These are phyloP conservation scores for Plectus sambesii DNA, from an alignment of 1,140 invertebrate species.

Conservation along the genomic window DNA sequence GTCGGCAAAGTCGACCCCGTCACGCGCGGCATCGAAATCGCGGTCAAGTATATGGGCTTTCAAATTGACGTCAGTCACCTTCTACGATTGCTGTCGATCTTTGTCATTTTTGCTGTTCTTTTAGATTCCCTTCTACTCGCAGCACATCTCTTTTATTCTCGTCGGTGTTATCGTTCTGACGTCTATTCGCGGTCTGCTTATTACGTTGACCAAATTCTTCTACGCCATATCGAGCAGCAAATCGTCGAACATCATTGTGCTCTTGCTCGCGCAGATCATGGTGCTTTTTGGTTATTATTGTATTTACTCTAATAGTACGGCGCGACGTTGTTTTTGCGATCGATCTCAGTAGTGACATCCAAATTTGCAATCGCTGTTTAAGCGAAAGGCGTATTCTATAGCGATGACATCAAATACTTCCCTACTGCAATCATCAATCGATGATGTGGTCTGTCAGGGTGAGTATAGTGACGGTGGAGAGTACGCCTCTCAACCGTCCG, in stretches of 20 bases:
- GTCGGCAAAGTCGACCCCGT: conserved; percentile 97
- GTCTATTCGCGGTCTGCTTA: conserved; percentile 82
- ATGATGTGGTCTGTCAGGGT: no score
- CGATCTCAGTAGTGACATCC: no score
- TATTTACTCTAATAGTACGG: conserved; percentile 7
- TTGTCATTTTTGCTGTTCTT: conserved; percentile 3
- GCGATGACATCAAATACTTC: not conserved
- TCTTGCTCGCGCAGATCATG: conserved; percentile 95
- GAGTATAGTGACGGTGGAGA: no score
- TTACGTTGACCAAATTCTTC: conserved; percentile 99
- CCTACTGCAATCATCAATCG: not conserved
- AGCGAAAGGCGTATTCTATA: no score
- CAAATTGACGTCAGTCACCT: conserved; percentile 70
- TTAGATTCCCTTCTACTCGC: conserved; percentile 82
- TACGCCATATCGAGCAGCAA: conserved; percentile 99
- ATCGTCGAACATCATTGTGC: conserved; percentile 94
- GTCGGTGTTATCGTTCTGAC: conserved; percentile 96
- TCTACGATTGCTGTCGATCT: not conserved
- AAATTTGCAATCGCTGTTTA: no score
- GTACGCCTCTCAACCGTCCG: no score
- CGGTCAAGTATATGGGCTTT: conserved; percentile 89
- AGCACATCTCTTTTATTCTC: conserved; percentile 91
- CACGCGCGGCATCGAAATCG: conserved; percentile 87
- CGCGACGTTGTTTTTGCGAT: no score
- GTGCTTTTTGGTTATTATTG: conserved; percentile 49